Percentiles rank a stretch among this genome's conserved stretches.
phyloP scores from a whole-genome alignment of 2,797 vertebrate genomes.

The Lateolabrax maculatus region DNA sequence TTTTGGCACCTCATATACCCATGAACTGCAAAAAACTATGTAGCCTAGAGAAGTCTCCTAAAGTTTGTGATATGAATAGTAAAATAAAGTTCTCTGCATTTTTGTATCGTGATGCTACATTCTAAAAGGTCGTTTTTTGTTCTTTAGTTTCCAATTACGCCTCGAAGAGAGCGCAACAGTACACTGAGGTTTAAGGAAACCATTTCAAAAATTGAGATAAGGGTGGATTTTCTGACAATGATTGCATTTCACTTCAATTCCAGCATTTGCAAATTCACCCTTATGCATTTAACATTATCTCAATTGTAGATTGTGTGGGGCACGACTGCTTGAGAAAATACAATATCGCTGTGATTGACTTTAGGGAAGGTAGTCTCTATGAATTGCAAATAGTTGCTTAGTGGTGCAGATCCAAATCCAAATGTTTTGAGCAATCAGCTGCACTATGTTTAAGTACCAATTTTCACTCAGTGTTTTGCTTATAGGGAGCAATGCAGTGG shows the following conservation, averaged over 20 bases:
- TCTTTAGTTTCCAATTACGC: constrained; percentile 27
- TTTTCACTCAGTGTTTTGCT: constrained; percentile 22
- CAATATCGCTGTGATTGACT: constrained; percentile 24
- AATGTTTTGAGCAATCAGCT: constrained; percentile 43
- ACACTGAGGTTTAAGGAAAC: constrained; percentile 27
- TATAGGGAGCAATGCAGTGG: background rate
- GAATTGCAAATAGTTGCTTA: constrained; percentile 49
- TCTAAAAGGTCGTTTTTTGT: background rate
- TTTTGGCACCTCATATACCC: constrained; percentile 30
- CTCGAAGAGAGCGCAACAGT: constrained; percentile 17
- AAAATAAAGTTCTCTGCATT: constrained; percentile 28
- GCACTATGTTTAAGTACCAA: constrained; percentile 23
- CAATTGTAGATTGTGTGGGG: constrained; percentile 16
- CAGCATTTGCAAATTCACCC: constrained; percentile 39
- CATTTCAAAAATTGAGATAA: constrained; percentile 36
- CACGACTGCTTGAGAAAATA: constrained; percentile 8
- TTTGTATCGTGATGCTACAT: constrained; percentile 16
- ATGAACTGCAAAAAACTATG: constrained; percentile 20
- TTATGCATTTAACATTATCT: constrained; percentile 41
- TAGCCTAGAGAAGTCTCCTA: constrained; percentile 18
- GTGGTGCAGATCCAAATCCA: constrained; percentile 21
- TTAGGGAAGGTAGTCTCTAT: constrained; percentile 19
- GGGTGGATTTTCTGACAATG: constrained; percentile 36
- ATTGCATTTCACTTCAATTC: constrained; percentile 37
- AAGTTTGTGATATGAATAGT: constrained; percentile 48